Percentiles rank a stretch among this genome's conserved stretches.
Evolutionary conservation across 2,888 invertebrate species (phyloP).

Genomic region (Pseudolycoriella hygida): DNA sequence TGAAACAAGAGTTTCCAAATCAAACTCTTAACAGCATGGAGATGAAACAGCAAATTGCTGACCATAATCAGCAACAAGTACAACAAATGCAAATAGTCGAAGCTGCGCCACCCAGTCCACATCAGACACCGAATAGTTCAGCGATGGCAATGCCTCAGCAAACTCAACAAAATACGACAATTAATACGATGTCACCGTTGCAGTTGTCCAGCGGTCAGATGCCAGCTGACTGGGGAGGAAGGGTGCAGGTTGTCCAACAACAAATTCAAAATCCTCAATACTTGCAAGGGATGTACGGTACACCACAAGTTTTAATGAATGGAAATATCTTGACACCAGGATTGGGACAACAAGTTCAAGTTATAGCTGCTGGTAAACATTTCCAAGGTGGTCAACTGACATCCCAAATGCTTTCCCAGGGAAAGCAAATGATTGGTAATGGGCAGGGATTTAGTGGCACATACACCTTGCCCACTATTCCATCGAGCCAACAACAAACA

Average conservation of each 20-base stretch:
- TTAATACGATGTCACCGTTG: constrained; percentile 60
- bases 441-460: constrained; percentile 31
- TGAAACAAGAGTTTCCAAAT: constrained; percentile 28
- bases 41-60: constrained; percentile 19
- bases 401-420: constrained; percentile 69
- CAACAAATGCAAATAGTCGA: constrained; percentile 30
- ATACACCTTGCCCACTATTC: constrained; percentile 61
- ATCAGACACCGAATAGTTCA: constrained; percentile 25
- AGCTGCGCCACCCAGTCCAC: constrained; percentile 30
- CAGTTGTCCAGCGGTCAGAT: constrained; percentile 42
- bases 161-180: constrained; percentile 38
- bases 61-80: constrained; percentile 26
- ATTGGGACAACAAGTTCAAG: constrained; percentile 35
- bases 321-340: constrained; percentile 48
- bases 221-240: constrained; percentile 52
- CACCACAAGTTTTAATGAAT: constrained; percentile 64
- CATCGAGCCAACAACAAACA: constrained; percentile 61
- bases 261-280: constrained; percentile 55
- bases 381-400: constrained; percentile 62
- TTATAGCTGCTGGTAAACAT: constrained; percentile 67
- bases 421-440: constrained; percentile 44
- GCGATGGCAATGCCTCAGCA: constrained; percentile 23
- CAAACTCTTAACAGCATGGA: constrained; percentile 14
- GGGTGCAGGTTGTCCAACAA: constrained; percentile 71
- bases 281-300: constrained; percentile 51